Evolutionary conservation across 64 coral and sea anemone genomes (phyloP).

Genomic region (Catalaphyllia jardinei): DNA sequence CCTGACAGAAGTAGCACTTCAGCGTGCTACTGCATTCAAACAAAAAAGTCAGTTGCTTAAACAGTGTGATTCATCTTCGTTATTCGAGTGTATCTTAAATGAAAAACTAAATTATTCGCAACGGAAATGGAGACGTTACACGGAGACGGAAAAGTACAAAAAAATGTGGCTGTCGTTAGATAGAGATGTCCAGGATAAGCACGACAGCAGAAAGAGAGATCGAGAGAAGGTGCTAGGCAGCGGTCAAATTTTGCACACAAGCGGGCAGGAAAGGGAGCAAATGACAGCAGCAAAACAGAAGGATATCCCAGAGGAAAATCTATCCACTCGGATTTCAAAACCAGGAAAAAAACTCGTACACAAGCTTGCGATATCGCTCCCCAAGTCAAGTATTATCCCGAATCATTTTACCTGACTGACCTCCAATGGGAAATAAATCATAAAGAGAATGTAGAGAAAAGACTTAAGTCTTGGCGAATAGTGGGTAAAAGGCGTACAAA

Average conservation of each 20-base stretch:
- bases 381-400: background rate
- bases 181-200: background rate
- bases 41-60: background rate
- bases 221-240: too few relatives aligned
- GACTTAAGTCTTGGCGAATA: too few relatives aligned
- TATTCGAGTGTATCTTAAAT: constrained; percentile 12
- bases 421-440: background rate
- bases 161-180: constrained; percentile 25
- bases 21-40: background rate
- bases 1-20: constrained; percentile 2
- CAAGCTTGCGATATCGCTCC: background rate
- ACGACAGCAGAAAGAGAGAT: background rate
- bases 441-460: background rate
- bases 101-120: constrained; percentile 6
- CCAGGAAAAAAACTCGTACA: background rate
- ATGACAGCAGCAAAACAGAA: background rate
- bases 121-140: background rate
- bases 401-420: background rate
- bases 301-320: background rate
- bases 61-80: background rate
- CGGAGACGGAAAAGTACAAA: background rate
- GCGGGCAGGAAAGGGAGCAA: background rate
- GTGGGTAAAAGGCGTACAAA: too few relatives aligned
- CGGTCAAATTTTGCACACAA: background rate
- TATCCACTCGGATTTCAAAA: background rate